Evolutionary conservation across 2,888 invertebrate species (phyloP), one percentile per base, ranked within the genome.

Genomic region (Trissolcus brochymenae): DNA sequence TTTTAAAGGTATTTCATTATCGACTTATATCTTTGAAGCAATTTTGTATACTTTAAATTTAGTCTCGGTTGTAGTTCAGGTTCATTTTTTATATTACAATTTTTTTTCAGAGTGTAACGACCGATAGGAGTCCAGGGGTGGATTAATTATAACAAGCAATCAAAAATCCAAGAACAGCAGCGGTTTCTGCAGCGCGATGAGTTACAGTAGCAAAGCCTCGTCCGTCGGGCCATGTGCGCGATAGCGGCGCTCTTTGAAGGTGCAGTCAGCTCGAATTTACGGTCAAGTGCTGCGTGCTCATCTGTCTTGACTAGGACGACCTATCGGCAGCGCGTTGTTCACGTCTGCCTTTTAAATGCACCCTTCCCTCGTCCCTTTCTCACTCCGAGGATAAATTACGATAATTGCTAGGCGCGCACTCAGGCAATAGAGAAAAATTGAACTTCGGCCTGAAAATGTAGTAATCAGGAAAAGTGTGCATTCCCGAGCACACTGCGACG

Each of bases 181-280:
- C 46, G 16, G 51, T 51, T 51, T 51, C 56, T 53, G 53, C 7
- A 14, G 53, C n/a, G 35, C 49, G 64, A 65, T 53, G 64, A 53
- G 64, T 65, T 49, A 54, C 62, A 21, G 61, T 43, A 50, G 66
- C 64, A n/a, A 29, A 29, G 21, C 9, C 14, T 29, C 55, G 65
- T 46, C 14, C 64, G 59, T 81, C 73, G 83, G 86, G 88, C 88
- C 88, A 88, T 88, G 88, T 88, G 88, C 83, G 78, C 83, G 88
- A 87, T 88, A 88, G 88, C 88, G 88, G 88, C 81, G 40, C 57
- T 81, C 86, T 87, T 88, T 87, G 84, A 88, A 81, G 83, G 79
- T n/a, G 13, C 82, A 80, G 79, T 70, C 67, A 70, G 71, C 54
- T 78, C 78, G 77, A 81, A 81, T 78, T 76, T 70, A 74, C 78